These are phyloP conservation scores for Mesaphorura yosii DNA, from an alignment of 1,140 invertebrate species.

Conservation along the genomic window DNA sequence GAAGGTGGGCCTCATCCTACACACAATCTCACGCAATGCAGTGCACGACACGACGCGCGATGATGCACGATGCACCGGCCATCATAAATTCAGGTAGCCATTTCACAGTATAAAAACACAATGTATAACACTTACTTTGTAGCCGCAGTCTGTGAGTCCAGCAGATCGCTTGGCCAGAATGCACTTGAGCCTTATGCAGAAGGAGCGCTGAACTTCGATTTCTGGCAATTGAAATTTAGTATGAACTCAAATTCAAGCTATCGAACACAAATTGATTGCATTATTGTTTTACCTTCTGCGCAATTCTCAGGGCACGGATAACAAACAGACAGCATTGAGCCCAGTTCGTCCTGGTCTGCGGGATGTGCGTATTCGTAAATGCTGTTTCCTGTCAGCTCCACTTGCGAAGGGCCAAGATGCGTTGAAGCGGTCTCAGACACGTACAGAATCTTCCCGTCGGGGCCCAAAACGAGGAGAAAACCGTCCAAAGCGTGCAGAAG, in stretches of 20 bases:
- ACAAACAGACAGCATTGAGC: conserved; percentile 55
- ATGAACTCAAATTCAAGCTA: no score
- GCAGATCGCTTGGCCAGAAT: conserved; percentile 94
- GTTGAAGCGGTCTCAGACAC: conserved; percentile 95
- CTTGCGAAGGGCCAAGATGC: conserved; percentile 92
- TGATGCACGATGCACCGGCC: no score
- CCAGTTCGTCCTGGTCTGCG: conserved; percentile 91
- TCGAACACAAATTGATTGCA: no score
- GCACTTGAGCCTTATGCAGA: conserved; percentile 95
- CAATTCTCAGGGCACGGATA: conserved; percentile 33
- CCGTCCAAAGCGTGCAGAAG: conserved; percentile 75
- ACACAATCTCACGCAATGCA: no score
- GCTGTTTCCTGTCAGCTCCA: conserved; percentile 93
- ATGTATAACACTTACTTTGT: conserved; percentile 86
- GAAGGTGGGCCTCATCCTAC: no score
- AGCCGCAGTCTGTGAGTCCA: conserved; percentile 81
- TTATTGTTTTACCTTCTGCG: no score
- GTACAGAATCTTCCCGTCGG: conserved; percentile 98
- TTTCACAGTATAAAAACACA: no score
- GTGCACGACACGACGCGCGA: no score
- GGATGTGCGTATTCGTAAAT: conserved; percentile 96
- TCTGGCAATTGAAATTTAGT: no score
- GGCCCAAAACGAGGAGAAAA: conserved; percentile 93
- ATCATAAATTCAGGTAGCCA: no score
- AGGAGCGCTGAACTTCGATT: conserved; percentile 68